A percentile compares a stretch with the other conserved stretches of the same genome.
Evolutionary conservation across 53 echinoderm and acorn worm species (phyloP).

Genomic region (Patiria pectinifera): DNA sequence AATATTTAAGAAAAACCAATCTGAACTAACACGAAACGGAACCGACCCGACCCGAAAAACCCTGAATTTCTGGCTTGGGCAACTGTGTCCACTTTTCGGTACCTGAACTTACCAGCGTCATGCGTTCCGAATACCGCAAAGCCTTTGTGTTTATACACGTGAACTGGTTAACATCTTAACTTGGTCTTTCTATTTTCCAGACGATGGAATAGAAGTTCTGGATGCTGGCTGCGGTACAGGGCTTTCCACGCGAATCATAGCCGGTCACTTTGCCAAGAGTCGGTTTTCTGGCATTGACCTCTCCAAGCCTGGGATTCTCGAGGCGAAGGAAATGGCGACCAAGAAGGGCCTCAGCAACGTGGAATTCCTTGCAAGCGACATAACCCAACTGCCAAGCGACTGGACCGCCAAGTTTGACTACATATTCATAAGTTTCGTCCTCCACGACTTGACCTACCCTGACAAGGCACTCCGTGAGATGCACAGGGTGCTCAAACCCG

Average conservation of each 20-base stretch:
- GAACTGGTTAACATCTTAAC: neutral
- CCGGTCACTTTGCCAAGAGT: conserved; percentile 73
- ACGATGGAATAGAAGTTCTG: conserved; percentile 61
- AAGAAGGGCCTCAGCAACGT: conserved; percentile 57
- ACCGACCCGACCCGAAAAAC: too few species aligned
- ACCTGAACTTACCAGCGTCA: neutral
- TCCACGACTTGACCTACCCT: conserved; percentile 73
- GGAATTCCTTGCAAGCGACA: conserved; percentile 58
- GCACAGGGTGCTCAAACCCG: conserved; percentile 63
- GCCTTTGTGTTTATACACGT: too few species aligned
- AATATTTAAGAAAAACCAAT: too few species aligned
- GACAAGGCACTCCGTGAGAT: conserved; percentile 59
- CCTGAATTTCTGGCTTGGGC: too few species aligned
- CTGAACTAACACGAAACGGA: too few species aligned
- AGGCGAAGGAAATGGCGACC: conserved; percentile 11
- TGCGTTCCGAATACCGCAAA: too few species aligned
- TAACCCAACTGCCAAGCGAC: conserved; percentile 45
- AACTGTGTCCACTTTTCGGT: neutral
- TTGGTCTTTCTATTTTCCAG: conserved; percentile 25
- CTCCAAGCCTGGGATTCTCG: conserved; percentile 20
- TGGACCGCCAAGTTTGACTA: conserved; percentile 76
- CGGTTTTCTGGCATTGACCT: conserved; percentile 70
- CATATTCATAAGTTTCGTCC: conserved; percentile 66
- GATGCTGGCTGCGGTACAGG: conserved; percentile 79
- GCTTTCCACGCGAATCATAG: conserved; percentile 44